Conservation (phyloP, 2,888 invertebrate species). For the Torymus aiolomorphi region DNA sequence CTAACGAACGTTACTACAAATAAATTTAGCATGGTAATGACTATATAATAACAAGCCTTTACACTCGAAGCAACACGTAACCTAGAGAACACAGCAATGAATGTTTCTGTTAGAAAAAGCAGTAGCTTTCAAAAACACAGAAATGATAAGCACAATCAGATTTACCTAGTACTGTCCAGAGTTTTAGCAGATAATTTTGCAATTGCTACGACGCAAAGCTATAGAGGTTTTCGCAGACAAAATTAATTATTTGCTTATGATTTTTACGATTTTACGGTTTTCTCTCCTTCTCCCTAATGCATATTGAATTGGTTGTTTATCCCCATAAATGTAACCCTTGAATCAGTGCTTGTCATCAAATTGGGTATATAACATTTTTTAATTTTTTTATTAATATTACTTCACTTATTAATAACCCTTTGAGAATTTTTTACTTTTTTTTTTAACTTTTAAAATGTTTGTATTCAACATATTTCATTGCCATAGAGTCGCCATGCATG, state of each 20-base stretch:
- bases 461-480: too few relatives aligned
- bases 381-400: too few relatives aligned
- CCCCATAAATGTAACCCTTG: not conserved
- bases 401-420: too few relatives aligned
- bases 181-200: not conserved
- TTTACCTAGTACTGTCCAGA: too few relatives aligned
- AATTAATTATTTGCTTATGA: constrained; percentile 11
- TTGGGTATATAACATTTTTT: not conserved
- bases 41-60: constrained; percentile 24
- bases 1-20: not conserved
- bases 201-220: constrained; percentile 21
- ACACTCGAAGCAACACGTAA: constrained; percentile 9
- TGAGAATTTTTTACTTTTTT: too few relatives aligned
- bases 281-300: not conserved
- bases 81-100: constrained; percentile 2
- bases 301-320: constrained; percentile 21
- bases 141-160: constrained; percentile 5
- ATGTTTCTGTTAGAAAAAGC: constrained; percentile 25
- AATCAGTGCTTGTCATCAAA: not conserved
- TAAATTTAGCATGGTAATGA: constrained; percentile 22
- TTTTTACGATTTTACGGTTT: constrained; percentile 2
- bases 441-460: too few relatives aligned
- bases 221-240: constrained; percentile 24
- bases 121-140: constrained; percentile 14
- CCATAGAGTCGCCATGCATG: too few relatives aligned